A percentile compares a stretch with the other conserved stretches of the same genome.
These are phyloP conservation scores for Notiomystis cincta DNA, from an alignment of 2,113 vertebrate species.

Conservation along the genomic window DNA sequence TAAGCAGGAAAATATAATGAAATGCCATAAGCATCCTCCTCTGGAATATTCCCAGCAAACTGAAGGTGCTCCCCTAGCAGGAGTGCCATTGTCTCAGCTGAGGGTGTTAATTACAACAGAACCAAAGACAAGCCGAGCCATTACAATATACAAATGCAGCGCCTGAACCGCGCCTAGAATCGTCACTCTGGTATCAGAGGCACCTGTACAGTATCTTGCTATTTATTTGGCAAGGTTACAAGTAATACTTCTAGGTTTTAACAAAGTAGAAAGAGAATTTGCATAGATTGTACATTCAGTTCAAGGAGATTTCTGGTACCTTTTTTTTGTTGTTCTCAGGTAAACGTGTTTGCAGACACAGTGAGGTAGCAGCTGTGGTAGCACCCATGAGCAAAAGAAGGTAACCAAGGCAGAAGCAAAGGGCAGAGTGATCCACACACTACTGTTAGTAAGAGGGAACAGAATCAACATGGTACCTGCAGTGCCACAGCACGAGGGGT, in stretches of 20 bases:
- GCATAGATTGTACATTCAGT: slow-evolving; percentile 84
- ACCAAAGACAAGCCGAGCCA: slow-evolving; percentile 56
- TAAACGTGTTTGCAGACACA: slow-evolving; percentile 71
- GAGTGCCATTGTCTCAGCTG: not conserved
- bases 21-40: not conserved
- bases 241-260: slow-evolving; percentile 64
- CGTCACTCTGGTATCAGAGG: slow-evolving; percentile 69
- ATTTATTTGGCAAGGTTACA: slow-evolving; percentile 68
- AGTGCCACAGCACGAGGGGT: not conserved
- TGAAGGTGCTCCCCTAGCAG: slow-evolving; percentile 1
- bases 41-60: slow-evolving; percentile 50
- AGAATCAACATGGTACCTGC: not conserved
- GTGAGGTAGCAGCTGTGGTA: slow-evolving; percentile 81
- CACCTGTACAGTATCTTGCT: slow-evolving; percentile 75
- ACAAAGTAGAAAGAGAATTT: slow-evolving; percentile 67
- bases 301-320: slow-evolving; percentile 63
- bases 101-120: slow-evolving; percentile 62
- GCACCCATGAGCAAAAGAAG: slow-evolving; percentile 74
- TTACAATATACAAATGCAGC: slow-evolving; percentile 65
- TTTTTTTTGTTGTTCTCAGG: slow-evolving; percentile 47
- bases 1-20: not conserved
- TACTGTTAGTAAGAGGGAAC: not conserved
- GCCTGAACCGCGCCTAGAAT: slow-evolving; percentile 66
- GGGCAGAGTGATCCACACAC: not conserved
- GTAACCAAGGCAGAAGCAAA: slow-evolving; percentile 65